These are phyloP conservation scores for Trematomus bernacchii DNA, from an alignment of 2,797 vertebrate species.

Conservation along the genomic window DNA sequence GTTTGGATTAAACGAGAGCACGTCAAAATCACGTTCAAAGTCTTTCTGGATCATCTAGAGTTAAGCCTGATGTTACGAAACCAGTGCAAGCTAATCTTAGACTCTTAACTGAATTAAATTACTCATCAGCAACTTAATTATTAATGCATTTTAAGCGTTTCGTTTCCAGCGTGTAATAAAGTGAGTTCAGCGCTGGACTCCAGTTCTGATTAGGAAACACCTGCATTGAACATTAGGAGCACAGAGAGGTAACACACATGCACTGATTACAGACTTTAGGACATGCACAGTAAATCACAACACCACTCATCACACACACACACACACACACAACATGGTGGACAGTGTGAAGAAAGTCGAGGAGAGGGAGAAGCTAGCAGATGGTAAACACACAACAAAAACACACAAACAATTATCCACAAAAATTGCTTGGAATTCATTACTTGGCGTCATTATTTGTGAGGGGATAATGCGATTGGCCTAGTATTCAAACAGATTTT, in stretches of 20 bases:
- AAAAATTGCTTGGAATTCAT: constrained; percentile 86
- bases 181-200: constrained; percentile 18
- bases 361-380: constrained; percentile 63
- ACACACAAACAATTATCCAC: constrained; percentile 83
- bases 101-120: neutral
- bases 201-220: constrained; percentile 24
- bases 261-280: constrained; percentile 44
- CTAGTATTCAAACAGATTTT: constrained; percentile 66
- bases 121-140: neutral
- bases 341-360: constrained; percentile 18
- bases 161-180: neutral
- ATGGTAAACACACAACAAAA: constrained; percentile 57
- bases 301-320: constrained; percentile 77
- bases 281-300: constrained; percentile 88
- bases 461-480: constrained; percentile 81
- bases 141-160: neutral
- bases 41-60: neutral
- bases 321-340: constrained; percentile 5
- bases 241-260: constrained; percentile 6
- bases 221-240: constrained; percentile 3
- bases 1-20: too few relatives aligned
- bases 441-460: constrained; percentile 69
- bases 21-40: neutral
- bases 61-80: neutral
- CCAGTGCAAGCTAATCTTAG: neutral